phyloP scores from a whole-genome alignment of 2,113 vertebrate genomes.

The Todiramphus saurophagus region DNA sequence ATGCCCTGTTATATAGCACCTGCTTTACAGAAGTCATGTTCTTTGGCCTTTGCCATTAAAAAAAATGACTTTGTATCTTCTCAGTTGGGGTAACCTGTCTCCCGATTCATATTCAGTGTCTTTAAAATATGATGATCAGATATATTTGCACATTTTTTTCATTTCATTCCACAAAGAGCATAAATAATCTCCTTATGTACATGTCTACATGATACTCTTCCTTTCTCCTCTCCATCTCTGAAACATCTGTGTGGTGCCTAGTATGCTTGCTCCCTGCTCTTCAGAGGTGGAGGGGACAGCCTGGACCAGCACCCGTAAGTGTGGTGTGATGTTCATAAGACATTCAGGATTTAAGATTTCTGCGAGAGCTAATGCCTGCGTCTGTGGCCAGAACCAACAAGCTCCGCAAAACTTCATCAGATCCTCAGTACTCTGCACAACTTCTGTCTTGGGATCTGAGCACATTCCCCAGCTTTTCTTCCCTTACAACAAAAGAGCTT shows the following conservation, averaged over 20 bases:
- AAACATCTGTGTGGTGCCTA: background rate
- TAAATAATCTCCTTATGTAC: background rate
- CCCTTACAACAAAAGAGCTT: background rate
- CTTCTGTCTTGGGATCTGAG: background rate
- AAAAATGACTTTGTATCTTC: constrained; percentile 6
- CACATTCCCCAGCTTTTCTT: background rate
- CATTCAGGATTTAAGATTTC: background rate
- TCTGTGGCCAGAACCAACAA: background rate
- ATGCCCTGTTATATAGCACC: background rate
- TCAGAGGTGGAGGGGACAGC: background rate
- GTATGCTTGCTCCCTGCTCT: background rate
- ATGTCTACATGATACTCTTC: background rate
- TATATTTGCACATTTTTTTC: background rate
- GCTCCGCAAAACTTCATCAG: background rate
- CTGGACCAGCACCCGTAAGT: no score
- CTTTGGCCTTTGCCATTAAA: constrained; percentile 28
- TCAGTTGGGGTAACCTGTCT: background rate
- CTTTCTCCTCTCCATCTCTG: background rate
- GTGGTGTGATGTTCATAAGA: accelerated
- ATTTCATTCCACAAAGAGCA: background rate
- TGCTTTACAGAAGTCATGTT: constrained; percentile 11
- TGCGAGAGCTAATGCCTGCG: background rate
- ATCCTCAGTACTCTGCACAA: background rate
- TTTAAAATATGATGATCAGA: background rate
- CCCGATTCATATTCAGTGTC: background rate